These are phyloP conservation scores for Caerostris darwini DNA, from an alignment of 1,140 invertebrate genomes.

Conservation along the genomic window DNA sequence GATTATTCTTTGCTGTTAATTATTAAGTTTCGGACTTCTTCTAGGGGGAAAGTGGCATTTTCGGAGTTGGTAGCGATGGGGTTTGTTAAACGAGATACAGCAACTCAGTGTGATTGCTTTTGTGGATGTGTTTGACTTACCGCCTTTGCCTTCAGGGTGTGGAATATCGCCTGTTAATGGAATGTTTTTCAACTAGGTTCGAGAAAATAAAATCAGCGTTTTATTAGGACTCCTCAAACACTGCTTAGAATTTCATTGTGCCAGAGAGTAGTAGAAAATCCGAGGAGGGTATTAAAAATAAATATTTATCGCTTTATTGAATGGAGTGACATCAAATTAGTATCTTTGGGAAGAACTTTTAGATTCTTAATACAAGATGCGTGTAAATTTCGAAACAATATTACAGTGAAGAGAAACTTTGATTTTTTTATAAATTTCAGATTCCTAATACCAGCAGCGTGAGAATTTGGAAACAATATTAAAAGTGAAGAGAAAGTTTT, in stretches of 20 bases:
- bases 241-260: background rate
- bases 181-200: background rate
- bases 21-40: background rate
- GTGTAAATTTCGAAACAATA: background rate
- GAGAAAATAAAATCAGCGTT: background rate
- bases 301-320: background rate
- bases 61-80: background rate
- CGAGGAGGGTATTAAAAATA: constrained; percentile 1
- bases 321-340: background rate
- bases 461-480: background rate
- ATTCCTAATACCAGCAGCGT: background rate
- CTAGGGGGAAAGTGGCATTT: background rate
- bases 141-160: background rate
- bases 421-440: too few species aligned
- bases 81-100: constrained; percentile 21
- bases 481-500: background rate
- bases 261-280: background rate
- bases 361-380: background rate
- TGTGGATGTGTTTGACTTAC: background rate
- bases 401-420: background rate
- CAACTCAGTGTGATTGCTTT: background rate
- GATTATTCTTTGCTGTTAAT: background rate
- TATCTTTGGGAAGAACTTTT: background rate
- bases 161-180: background rate
- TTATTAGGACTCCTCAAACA: background rate